These are phyloP conservation scores for Parauchenoglanis ngamensis DNA, from an alignment of 2,797 vertebrate species.

Conservation along the genomic window DNA sequence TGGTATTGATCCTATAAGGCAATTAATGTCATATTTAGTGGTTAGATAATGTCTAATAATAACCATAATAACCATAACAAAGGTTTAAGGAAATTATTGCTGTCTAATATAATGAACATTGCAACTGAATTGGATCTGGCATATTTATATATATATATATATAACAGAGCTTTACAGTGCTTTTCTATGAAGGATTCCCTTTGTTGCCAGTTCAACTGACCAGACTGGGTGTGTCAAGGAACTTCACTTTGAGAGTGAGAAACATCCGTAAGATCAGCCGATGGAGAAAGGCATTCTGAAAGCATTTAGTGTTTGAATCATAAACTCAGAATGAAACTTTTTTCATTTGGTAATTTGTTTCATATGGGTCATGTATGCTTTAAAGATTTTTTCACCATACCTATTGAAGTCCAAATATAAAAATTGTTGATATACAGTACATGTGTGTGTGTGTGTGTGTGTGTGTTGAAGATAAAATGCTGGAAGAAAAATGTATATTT, in stretches of 20 bases:
- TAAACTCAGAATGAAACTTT: not conserved
- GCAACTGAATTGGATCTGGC: not conserved
- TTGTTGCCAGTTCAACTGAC: conserved; percentile 4
- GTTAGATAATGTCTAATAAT: not conserved
- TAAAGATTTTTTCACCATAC: not conserved
- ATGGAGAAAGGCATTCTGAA: not conserved
- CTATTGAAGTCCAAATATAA: not conserved
- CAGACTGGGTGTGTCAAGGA: not conserved
- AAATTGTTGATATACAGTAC: not conserved
- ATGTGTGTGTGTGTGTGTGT: not conserved
- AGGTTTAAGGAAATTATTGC: not conserved
- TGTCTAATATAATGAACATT: not conserved
- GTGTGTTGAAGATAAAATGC: not conserved
- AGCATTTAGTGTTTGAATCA: not conserved
- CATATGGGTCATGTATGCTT: not conserved
- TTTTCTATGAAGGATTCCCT: not conserved
- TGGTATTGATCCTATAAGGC: not conserved
- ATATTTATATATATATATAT: not conserved
- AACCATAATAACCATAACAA: not conserved
- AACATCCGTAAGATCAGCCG: not conserved
- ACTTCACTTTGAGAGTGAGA: conserved; percentile 1
- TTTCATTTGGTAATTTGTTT: not conserved
- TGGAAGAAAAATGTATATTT: not conserved
- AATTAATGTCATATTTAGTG: not conserved
- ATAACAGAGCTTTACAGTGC: not conserved